Evolutionary conservation across 2,113 vertebrate species (phyloP), one percentile per base, ranked within the genome.

Genomic region (Eubucco bourcierii): DNA sequence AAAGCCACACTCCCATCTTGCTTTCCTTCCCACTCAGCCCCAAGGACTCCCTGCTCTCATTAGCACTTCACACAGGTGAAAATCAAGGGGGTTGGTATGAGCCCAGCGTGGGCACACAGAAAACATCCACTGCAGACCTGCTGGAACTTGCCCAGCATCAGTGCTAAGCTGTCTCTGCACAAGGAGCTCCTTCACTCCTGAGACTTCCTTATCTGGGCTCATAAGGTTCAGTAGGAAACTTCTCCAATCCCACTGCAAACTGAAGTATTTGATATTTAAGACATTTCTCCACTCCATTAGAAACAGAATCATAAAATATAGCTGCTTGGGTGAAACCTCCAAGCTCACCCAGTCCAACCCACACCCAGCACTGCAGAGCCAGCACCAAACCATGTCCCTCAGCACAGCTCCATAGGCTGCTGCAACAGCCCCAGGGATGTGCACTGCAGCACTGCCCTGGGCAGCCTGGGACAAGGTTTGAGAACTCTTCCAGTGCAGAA

Each of bases 61-160:
- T 93, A 94, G 77, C 95, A 95, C 89, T 85, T 79, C 66, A 78
- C 34, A 89, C 67, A 90, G 85, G 87, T 91, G 94, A 91, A 91
- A 94, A 96, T 91, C 88, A 83, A 68, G 58, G n/a, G 44, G 13
- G 72, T 91, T 80, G 64, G 77, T 90, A 92, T 56, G 65, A 91
- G 80, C 94, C 58, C 93, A 92, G 88, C 20, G 10, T 21, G 65
- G 61, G 39, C 61, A 85, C 44, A 75, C 10, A 41, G 73, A 94
- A 86, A 91, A 65, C 58, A 80, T 80, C 29, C 58, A 58, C 76
- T 37, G 72, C 1, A 3, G 59, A 84, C 80, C 52, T 90, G 91
- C 2, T 84, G 80, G 87, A 81, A 92, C 92, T 88, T 94, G 92
- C 90, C 94, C 60, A 76, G 4, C 37, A 61, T 39, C 59, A 79